Evolutionary conservation across 2,113 vertebrate genomes (phyloP), one percentile per base, ranked within the genome.

Genomic region (Bucco capensis): DNA sequence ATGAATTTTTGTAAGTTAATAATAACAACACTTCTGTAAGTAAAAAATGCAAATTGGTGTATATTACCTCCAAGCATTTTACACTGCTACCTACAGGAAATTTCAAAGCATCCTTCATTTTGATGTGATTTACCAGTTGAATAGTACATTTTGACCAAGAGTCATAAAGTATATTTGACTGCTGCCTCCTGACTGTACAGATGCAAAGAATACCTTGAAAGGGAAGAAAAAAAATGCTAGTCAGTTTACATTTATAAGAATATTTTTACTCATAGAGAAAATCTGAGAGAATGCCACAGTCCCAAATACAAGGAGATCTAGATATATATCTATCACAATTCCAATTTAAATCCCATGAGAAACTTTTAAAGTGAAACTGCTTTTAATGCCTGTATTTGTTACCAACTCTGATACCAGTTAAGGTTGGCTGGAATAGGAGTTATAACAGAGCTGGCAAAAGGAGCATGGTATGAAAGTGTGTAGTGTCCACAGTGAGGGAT

Each of bases 161-260:
- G 98, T 99, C 99, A 99, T 99, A 92, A 99, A 99, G 94, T 99
- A 99, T 96, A 99, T 98, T 97, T 99, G 98, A 97, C 98, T 99
- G 98, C 98, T 98, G 94, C 98, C 98, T 62, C 93, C 98, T 25
- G 98, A 98, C 96, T 98, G 97, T 53, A 98, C 98, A 6, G 99
- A 99, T 30, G 98, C 98, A 91, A 99, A 99, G 96, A 99, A 99
- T 44, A 99, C 98, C 99, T 99, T 96, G 73, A 96, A 91, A 95
- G 44, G 30, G 44, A 1, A 30, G 71, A 35, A 88, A 53, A 90
- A 77, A 50, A 12, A 71, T 44, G 19, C 44, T 27, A 73, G 80
- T 97, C 37, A 97, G 62, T 93, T 86, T 85, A 67, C 53, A 49
- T 90, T 75, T 90, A 83, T 82, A 80, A 67, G 64, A 90, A 80